Evolutionary conservation across 2,888 invertebrate species (phyloP).

Genomic region (Thereva nobilitata): DNA sequence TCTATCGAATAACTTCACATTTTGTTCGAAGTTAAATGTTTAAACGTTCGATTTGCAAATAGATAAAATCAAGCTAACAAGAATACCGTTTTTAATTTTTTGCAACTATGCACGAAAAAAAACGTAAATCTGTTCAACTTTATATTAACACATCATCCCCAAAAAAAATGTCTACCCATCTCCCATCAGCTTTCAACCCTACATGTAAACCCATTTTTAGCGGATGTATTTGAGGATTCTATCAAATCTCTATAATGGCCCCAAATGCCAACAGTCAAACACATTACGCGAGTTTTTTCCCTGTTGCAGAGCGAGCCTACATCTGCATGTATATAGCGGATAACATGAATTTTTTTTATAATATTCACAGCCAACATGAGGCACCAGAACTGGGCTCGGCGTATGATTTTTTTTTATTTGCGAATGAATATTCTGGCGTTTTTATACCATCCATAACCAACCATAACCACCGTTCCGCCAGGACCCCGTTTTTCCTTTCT

Average conservation of each 20-base stretch:
- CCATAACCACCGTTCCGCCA: neutral
- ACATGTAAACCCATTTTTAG: constrained; percentile 29
- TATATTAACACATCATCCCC: too few species aligned
- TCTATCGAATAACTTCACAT: too few species aligned
- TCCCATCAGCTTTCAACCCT: neutral
- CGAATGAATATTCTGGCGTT: neutral
- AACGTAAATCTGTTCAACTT: too few species aligned
- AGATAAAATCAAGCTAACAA: too few species aligned
- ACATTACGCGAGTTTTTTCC: constrained; percentile 21
- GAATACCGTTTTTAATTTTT: too few species aligned
- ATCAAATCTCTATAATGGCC: constrained; percentile 16
- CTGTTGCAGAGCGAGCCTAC: constrained; percentile 3
- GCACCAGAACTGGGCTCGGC: constrained; percentile 4
- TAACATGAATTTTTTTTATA: constrained; percentile 9
- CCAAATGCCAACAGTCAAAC: constrained; percentile 25
- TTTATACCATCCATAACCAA: neutral
- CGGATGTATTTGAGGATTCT: constrained; percentile 29
- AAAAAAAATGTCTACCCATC: neutral
- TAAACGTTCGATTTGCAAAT: too few species aligned
- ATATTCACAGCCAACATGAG: constrained; percentile 15
- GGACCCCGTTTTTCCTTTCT: constrained; percentile 8
- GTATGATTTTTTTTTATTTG: constrained; percentile 7
- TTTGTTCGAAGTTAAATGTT: too few species aligned
- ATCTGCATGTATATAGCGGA: too few species aligned
- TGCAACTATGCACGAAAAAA: too few species aligned